phyloP scores from a whole-genome alignment of 2,888 invertebrate genomes.

The Dascillus cervinus region DNA sequence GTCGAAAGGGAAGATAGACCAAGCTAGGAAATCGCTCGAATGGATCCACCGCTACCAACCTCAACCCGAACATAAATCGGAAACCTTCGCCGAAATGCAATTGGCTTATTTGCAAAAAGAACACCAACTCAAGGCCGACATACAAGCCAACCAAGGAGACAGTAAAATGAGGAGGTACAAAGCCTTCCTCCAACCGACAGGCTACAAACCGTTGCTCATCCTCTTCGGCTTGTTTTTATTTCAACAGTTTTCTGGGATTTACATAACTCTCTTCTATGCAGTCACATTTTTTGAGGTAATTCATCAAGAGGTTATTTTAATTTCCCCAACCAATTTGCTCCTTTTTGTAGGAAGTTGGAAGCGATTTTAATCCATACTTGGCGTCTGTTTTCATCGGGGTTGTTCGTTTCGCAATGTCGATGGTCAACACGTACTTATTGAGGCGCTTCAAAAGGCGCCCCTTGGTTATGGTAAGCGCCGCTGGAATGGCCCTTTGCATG shows the following conservation, averaged over 20 bases:
- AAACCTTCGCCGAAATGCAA: conserved; percentile 46
- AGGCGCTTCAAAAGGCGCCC: conserved; percentile 47
- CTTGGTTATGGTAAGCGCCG: conserved; percentile 46
- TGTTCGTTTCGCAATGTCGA: conserved; percentile 50
- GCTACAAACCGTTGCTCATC: conserved; percentile 51
- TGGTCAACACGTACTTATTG: conserved; percentile 49
- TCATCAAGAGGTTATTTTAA: not conserved
- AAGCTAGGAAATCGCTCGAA: conserved; percentile 46
- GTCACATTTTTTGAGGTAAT: conserved; percentile 50
- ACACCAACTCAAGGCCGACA: conserved; percentile 43
- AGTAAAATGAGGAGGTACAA: conserved; percentile 35
- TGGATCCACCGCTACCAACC: conserved; percentile 45
- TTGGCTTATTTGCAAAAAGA: conserved; percentile 47
- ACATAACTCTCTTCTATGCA: conserved; percentile 54
- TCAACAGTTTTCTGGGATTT: conserved; percentile 55
- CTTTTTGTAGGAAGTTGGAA: conserved; percentile 44
- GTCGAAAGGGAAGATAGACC: conserved; percentile 47
- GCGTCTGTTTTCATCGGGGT: conserved; percentile 52
- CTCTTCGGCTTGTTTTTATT: conserved; percentile 49
- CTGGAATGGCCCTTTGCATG: conserved; percentile 52
- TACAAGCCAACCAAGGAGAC: conserved; percentile 33
- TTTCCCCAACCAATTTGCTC: conserved; percentile 10
- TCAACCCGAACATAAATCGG: conserved; percentile 39
- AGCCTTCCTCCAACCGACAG: conserved; percentile 48
- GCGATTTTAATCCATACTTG: conserved; percentile 45